phyloP scores from a whole-genome alignment of 2,888 invertebrate species.

The Acleris laterana region DNA sequence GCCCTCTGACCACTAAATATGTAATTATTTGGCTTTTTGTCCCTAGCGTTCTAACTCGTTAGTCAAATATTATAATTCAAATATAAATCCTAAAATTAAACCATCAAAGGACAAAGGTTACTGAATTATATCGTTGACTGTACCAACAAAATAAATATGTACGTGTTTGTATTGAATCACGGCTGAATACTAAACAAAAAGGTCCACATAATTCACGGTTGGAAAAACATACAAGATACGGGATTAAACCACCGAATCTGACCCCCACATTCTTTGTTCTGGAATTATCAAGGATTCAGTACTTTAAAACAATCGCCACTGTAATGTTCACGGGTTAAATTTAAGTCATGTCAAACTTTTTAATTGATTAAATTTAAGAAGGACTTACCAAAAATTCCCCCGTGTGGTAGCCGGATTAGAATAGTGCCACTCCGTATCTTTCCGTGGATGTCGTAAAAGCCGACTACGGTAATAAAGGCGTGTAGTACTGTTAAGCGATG shows the following conservation, averaged over 20 bases:
- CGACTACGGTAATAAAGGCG: no score
- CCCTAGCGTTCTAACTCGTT: no score
- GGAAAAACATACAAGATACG: conserved; percentile 26
- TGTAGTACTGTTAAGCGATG: no score
- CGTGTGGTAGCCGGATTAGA: no score
- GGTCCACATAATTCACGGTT: conserved; percentile 27
- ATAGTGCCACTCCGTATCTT: no score
- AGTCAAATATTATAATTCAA: no score
- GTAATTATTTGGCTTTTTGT: no score
- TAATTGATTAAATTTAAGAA: background rate
- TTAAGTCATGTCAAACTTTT: background rate
- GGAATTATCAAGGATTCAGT: conserved; percentile 22
- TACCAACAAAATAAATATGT: background rate
- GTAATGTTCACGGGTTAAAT: background rate
- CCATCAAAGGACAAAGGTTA: no score
- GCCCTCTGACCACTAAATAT: no score
- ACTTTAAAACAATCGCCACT: conserved; percentile 8
- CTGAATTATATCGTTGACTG: background rate
- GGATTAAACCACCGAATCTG: conserved; percentile 26
- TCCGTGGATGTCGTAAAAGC: no score
- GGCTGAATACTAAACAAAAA: conserved; percentile 17
- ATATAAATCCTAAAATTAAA: no score
- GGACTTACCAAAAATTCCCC: no score
- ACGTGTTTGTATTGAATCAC: conserved; percentile 7
- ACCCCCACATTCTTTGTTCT: conserved; percentile 24